Base-by-base conservation (phyloP, 2,113 vertebrate genomes). In the Myiagra hebetior region DNA sequence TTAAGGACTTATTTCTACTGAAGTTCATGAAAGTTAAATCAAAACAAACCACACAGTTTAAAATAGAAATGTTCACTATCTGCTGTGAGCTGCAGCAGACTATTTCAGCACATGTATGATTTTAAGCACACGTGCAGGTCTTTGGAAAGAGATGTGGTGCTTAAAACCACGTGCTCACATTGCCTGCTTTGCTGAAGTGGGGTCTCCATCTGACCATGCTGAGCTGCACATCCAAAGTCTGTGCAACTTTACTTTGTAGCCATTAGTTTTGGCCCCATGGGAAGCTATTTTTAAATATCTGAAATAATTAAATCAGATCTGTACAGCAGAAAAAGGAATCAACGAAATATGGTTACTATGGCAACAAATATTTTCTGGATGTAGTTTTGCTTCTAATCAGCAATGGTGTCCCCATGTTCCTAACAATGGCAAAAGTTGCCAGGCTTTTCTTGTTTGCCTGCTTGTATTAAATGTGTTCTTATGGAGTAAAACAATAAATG, bases 251-350 rank as follows among this genome's bases (percentile, higher is more conserved):
- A 49, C 41, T 94, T 89, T 80, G 76, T 39, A 97, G 92, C 70
- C 95, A 81, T 95, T 96, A 83, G 70, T 93, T 95, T 88, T 77
- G 85, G 91, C 70, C 69, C 47, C 95, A 77, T 2, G 4, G 95
- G 88, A 92, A 95, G 80, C 94, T 98, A 94, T 97, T 97, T 98
- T 97, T 97, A 97, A 97, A 97, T 96, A 97, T 96, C 93, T 97
- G 85, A 78, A 96, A 95, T 94, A 92, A 98, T 98, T 96, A 95
- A 96, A 97, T 96, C 87, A 89, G 76, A 92, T 94, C 93, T 91
- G 93, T 94, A 97, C 92, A 95, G 87, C 81, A 78, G 87, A 84
- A 89, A 84, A 91, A 42, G 31, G 28, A 81, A 60, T 60, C 94
- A 91, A 95, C 15, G 75, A 88, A 92, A 86, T 95, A 93, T 60